A percentile compares a stretch with the other conserved stretches of the same genome.
phyloP scores from a whole-genome alignment of 2,797 vertebrate genomes.

The Sebastes oblongus region DNA sequence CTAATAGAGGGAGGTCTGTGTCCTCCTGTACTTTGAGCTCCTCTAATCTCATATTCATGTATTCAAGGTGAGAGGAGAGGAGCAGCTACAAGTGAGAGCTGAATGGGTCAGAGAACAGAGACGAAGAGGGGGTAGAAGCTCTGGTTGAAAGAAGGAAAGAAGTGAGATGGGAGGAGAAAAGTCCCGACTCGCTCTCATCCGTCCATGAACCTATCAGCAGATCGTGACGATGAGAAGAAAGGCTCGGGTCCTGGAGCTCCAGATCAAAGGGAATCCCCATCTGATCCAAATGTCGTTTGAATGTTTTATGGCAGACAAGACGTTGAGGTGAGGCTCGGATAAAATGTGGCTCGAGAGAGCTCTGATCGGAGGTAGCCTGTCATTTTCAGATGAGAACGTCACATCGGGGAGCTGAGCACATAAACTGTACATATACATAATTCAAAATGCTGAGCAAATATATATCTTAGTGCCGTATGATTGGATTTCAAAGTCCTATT shows the following conservation, averaged over 20 bases:
- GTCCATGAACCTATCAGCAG: slow-evolving; percentile 47
- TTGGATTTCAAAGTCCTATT: slow-evolving; percentile 4
- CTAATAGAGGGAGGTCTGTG: slow-evolving; percentile 21
- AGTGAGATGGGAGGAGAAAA: slow-evolving; percentile 12
- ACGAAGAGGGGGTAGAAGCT: slow-evolving; percentile 2
- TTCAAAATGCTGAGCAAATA: background rate
- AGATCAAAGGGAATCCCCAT: slow-evolving; percentile 67
- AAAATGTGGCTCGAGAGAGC: slow-evolving; percentile 29
- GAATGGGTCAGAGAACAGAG: slow-evolving; percentile 28
- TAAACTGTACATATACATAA: background rate
- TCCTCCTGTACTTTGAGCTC: slow-evolving; percentile 43
- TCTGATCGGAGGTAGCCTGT: slow-evolving; percentile 22
- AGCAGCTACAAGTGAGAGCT: slow-evolving; percentile 30
- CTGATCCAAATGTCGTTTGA: slow-evolving; percentile 61
- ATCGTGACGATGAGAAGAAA: slow-evolving; percentile 29
- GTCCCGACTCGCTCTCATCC: slow-evolving; percentile 43
- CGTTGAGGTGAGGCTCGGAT: slow-evolving; percentile 15
- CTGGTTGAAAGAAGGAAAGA: slow-evolving; percentile 1
- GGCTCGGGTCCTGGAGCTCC: slow-evolving; percentile 18
- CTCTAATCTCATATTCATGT: slow-evolving; percentile 63
- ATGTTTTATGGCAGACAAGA: slow-evolving; percentile 45
- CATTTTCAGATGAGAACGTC: slow-evolving; percentile 10
- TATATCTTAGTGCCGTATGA: background rate
- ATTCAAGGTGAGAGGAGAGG: slow-evolving; percentile 45
- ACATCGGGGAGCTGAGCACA: background rate